Conservation (phyloP, 2,797 vertebrate genomes). For the Tapera naevia region DNA sequence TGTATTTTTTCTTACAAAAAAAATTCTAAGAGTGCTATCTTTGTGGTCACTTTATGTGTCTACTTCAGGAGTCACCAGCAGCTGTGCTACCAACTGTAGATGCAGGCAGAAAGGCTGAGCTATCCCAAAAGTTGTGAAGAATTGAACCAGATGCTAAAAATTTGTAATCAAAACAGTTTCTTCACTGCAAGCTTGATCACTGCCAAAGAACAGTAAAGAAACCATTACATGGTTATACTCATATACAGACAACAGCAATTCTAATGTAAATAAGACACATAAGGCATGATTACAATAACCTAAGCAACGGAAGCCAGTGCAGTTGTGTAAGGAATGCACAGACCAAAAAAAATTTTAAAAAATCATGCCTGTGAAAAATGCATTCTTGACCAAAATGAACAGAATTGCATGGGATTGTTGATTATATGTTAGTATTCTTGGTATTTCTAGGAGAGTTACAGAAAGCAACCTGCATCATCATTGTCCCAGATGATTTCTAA, state of each 20-base stretch:
- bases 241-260: neutral
- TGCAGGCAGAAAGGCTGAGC: neutral
- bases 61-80: neutral
- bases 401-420: neutral
- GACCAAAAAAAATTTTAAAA: too few species aligned
- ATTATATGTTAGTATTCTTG: neutral
- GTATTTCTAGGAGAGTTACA: neutral
- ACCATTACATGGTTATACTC: neutral
- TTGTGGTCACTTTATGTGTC: neutral
- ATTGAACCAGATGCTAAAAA: neutral
- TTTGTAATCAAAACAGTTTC: neutral
- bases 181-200: neutral
- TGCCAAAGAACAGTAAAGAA: neutral
- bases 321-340: neutral
- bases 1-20: neutral
- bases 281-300: neutral
- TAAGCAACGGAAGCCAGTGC: neutral
- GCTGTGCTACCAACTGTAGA: neutral
- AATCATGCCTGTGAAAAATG: neutral
- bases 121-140: neutral
- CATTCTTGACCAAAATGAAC: neutral
- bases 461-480: neutral
- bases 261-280: neutral
- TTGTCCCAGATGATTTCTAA: neutral
- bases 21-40: neutral